Base-by-base conservation (phyloP, 2,888 invertebrate species). In the Drosophila parthenogenetica region DNA sequence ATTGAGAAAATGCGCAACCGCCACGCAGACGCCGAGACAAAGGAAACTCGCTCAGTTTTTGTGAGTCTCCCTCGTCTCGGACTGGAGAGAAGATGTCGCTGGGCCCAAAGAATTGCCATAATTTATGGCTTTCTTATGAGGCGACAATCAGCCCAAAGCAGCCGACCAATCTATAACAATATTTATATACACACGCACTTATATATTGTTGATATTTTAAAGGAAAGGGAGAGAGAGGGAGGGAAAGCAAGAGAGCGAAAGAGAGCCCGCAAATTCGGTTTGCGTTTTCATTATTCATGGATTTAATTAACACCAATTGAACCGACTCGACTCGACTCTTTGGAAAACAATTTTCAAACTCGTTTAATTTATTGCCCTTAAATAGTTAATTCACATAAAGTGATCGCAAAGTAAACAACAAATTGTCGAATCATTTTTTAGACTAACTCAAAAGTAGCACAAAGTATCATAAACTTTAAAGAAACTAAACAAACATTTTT, bases 251-350 rank as follows among this genome's bases (percentile, higher is more conserved):
- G 63, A 50, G n/a, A n/a, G 51, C 55, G 63, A 46, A 11, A 14
- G 48, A 63, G 63, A 61, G 58, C 76, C 72, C 70, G 82, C 73
- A 73, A 87, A 75, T 81, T 74, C 64, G 81, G 71, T 61, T 79
- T 77, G 79, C 53, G 57, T 82, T 79, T 78, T 83, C 75, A 81
- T 80, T 89, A 87, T 89, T 90, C 91, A 90, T 91, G 91, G 91
- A 92, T 92, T 92, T 92, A 92, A 92, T 92, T 92, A 92, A 92
- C 92, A 91, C 91, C 92, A 92, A 92, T 92, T 92, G 92, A 92
- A 91, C 92, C 92, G 92, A 35, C 68, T 73, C 79, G 29, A 8
- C 72, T 70, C 67, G 73, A 73, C 68, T 73, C 81, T 81, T 82
- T 87, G 73, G 74, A 77, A 87, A 84, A 78, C 75, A 82, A 74